Evolutionary conservation across 2,888 invertebrate genomes (phyloP).

Genomic region (Netelia melanura): DNA sequence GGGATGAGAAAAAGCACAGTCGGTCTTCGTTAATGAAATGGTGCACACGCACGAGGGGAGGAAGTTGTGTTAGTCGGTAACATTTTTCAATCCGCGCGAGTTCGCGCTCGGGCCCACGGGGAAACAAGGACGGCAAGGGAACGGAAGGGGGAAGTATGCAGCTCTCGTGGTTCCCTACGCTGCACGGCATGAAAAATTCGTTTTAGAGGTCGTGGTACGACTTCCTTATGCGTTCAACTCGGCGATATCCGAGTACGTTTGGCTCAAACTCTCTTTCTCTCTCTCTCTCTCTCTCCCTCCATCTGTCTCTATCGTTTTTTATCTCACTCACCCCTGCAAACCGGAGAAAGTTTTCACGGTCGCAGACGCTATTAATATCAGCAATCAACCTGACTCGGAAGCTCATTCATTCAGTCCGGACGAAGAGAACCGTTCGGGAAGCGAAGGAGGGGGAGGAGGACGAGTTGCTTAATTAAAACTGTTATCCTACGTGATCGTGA

Average conservation of each 20-base stretch:
- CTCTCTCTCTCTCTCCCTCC: not conserved
- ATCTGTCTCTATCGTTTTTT: conserved; percentile 6
- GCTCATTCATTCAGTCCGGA: conserved; percentile 63
- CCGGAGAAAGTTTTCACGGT: conserved; percentile 58
- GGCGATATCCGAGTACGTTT: conserved; percentile 37
- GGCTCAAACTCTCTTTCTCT: conserved; percentile 5
- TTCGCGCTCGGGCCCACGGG: not conserved
- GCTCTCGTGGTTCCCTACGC: not conserved
- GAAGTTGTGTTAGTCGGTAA: conserved; percentile 39
- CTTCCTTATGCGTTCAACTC: conserved; percentile 22
- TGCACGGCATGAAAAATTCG: conserved; percentile 31
- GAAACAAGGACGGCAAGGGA: conserved; percentile 14
- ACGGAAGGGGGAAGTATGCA: conserved; percentile 17
- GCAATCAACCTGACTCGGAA: conserved; percentile 63
- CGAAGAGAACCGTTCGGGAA: conserved; percentile 21
- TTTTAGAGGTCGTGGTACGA: conserved; percentile 1
- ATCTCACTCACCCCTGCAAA: not conserved
- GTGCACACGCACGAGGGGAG: conserved; percentile 1
- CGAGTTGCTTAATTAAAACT: conserved; percentile 79
- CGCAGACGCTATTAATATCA: conserved; percentile 66
- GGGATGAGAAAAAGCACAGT: not conserved
- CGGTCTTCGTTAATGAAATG: conserved; percentile 20
- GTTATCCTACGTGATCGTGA: conserved; percentile 75
- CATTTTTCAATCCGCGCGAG: conserved; percentile 45
- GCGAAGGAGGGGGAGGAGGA: not conserved